These are phyloP conservation scores for Cetonia aurata DNA, from an alignment of 2,888 invertebrate species.

Conservation along the genomic window DNA sequence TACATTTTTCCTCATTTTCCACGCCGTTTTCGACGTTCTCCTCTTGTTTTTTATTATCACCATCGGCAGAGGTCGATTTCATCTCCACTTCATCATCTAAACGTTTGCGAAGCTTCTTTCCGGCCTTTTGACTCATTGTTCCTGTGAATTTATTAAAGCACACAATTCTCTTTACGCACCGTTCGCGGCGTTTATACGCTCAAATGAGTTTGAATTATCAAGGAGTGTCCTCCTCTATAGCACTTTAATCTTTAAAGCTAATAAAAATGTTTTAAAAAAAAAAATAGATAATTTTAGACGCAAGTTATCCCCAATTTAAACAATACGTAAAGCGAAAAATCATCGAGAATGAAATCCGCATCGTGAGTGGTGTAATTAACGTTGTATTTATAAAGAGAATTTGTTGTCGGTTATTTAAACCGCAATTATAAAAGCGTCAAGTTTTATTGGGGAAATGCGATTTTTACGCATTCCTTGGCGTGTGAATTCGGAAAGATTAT, in stretches of 20 bases:
- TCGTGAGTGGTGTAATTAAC: too few species aligned
- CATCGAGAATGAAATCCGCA: not conserved
- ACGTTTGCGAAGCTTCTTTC: constrained; percentile 36
- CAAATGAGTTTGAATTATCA: constrained; percentile 18
- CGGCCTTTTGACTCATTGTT: constrained; percentile 43
- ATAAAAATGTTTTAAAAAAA: constrained; percentile 1
- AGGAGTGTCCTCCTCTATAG: constrained; percentile 32
- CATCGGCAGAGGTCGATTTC: not conserved
- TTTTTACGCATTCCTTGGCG: too few species aligned
- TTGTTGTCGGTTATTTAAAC: constrained; percentile 26
- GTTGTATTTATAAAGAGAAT: too few species aligned
- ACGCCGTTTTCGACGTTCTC: constrained; percentile 19
- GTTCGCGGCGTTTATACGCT: constrained; percentile 22
- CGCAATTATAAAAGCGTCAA: not conserved
- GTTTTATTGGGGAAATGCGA: too few species aligned
- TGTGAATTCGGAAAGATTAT: too few species aligned
- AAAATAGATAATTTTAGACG: not conserved
- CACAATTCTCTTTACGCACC: not conserved
- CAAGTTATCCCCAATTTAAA: too few species aligned
- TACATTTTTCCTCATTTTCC: not conserved
- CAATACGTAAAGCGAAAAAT: not conserved
- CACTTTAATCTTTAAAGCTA: not conserved
- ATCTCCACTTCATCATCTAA: constrained; percentile 26
- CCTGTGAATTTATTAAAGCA: constrained; percentile 16
- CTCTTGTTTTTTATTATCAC: constrained; percentile 2